Base-by-base conservation (phyloP, 2,888 invertebrate genomes). In the Metellina segmentata region DNA sequence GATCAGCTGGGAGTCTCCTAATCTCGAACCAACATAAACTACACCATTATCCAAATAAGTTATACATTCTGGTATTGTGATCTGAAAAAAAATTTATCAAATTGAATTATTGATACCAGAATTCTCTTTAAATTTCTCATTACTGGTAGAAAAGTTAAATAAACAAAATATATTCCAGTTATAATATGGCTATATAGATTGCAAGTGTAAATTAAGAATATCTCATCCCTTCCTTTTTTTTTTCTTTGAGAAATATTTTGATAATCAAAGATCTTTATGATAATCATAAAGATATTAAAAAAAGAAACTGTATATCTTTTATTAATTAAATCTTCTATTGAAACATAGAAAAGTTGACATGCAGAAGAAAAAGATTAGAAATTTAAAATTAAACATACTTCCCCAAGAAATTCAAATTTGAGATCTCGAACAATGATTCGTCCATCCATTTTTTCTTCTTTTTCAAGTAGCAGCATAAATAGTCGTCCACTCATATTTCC, bases 11-110 rank as follows among this genome's bases (percentile, higher is more conserved):
- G 99, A 99, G 95, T 99, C 99, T 0, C 99, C 99, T 85, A 99
- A 96, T 16, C 99, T 96, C 0, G 99, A 99, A 0, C 99, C 99
- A 94, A 99, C 94, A 93, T 95, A 99, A 51, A 99, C 97, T 9
- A 99, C 99, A 11, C 99, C 99, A 95, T 99, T 99, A 95, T 99
- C 99, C 93, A 99, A 96, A 95, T 99, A 99, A 0, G 99, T 99
- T 94, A 99, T 97, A 94, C 99, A 98, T 95, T 99, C 99, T 0
- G 99, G 99, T 92, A 99, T 98, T 6, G 96, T 95, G 4, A 95
- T 96, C 95, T 95, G 94, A 7, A 85, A 92, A n/a, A 20, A 81
- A 51, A 19, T 8, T 34, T 34, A 34, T 4, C 34, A 34, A 34
- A 34, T 34, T 34, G 34, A 69, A 5, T 69, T 69, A 69, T 16